Base-by-base conservation (phyloP, 2,113 vertebrate genomes). In the Lontra canadensis region DNA sequence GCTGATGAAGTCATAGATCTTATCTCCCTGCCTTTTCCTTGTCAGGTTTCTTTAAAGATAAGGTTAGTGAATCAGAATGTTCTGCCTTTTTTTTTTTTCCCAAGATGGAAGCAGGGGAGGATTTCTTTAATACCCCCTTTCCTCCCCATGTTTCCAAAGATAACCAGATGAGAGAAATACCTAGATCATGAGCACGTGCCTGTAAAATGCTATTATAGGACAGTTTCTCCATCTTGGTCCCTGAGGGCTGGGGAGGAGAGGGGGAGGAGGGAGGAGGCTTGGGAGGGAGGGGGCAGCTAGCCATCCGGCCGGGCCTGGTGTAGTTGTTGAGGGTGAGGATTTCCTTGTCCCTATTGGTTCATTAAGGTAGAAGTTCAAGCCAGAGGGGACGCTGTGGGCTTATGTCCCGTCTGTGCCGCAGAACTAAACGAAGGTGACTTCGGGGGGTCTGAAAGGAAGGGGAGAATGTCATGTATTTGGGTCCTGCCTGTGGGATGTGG, bases 1-100 rank as follows among this genome's bases (percentile, higher is more conserved):
- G 96, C 96, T 97, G 98, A 97, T 98, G 97, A 98, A 98, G 96
- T 98, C 98, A 97, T 97, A 97, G 98, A 97, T 98, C 84, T 95
- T 98, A 98, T 98, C 97, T 95, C 63, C 39, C 80, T 92, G 97
- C 92, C 92, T 98, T 98, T 97, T 96, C 96, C 93, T 4, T 80
- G 96, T 97, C 44, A 52, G 96, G 96, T 95, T 97, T 97, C 96
- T 98, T 97, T 97, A 96, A 96, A 97, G 97, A 98, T 98, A 98
- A 98, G 96, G 96, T 90, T 90, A 94, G 94, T 96, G 97, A 97
- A 97, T 97, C 97, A 97, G 97, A 97, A 98, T 94, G 94, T 61
- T 92, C 89, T 91, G 96, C 71, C 39, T 86, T 90, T 78, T 88
- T 85, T 85, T 69, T 95, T 86, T 73, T 59, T 59, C 47, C 47